phyloP scores from a whole-genome alignment of 2,797 vertebrate species.

The Esox masquinongy region DNA sequence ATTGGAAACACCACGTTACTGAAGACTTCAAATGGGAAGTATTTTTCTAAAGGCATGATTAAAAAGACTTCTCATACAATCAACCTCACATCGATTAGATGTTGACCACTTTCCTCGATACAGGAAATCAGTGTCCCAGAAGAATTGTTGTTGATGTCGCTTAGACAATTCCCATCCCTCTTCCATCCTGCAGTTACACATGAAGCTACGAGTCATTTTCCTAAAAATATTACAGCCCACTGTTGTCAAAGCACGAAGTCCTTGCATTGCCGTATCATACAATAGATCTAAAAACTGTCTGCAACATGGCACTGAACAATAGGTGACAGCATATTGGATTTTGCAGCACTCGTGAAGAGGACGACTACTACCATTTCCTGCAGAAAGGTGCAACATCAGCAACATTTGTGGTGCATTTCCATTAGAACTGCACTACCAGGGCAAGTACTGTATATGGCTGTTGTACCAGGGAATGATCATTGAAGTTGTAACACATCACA shows the following conservation, averaged over 20 bases:
- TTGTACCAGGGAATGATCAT: not conserved
- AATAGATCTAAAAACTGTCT: not conserved
- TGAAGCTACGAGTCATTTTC: not conserved
- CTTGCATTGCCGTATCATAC: no score
- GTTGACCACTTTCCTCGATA: not conserved
- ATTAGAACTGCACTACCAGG: slow-evolving; percentile 1
- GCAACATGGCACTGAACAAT: not conserved
- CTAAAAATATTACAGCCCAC: not conserved
- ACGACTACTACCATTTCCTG: not conserved
- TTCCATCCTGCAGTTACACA: not conserved
- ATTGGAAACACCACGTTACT: not conserved
- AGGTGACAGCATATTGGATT: not conserved
- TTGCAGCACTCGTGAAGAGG: not conserved
- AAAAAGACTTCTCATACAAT: not conserved
- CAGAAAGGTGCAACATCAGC: slow-evolving; percentile 2
- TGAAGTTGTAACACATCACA: not conserved
- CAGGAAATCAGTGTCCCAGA: not conserved
- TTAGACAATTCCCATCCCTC: not conserved
- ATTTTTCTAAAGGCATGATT: not conserved
- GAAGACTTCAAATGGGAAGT: not conserved
- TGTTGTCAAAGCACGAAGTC: not conserved
- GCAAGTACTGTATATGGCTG: not conserved
- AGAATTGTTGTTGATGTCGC: not conserved
- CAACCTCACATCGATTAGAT: not conserved
- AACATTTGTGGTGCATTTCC: slow-evolving; percentile 4